These are phyloP conservation scores for Aethes cnicana DNA, from an alignment of 2,888 invertebrate species.

Conservation along the genomic window DNA sequence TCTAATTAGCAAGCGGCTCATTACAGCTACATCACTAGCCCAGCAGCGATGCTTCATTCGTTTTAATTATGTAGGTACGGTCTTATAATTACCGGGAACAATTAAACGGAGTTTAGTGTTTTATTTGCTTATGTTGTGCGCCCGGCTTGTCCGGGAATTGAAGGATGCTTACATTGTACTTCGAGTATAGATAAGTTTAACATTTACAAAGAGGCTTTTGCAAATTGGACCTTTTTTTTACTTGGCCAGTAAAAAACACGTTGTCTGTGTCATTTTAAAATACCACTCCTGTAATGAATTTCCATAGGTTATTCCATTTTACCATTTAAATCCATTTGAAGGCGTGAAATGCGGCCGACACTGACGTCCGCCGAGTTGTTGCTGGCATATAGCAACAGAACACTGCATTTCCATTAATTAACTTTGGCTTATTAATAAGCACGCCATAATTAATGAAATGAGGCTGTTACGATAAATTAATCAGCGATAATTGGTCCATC, in stretches of 20 bases:
- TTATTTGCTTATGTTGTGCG: slow-evolving; percentile 50
- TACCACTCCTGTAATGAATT: too few relatives aligned
- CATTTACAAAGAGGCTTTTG: too few relatives aligned
- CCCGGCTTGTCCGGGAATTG: background rate
- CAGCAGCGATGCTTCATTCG: slow-evolving; percentile 71
- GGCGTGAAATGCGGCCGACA: too few relatives aligned
- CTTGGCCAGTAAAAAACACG: too few relatives aligned
- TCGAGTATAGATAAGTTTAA: too few relatives aligned
- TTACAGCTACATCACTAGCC: slow-evolving; percentile 73
- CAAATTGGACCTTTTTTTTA: too few relatives aligned
- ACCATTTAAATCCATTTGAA: too few relatives aligned
- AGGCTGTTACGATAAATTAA: slow-evolving; percentile 70
- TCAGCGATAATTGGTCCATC: slow-evolving; percentile 59
- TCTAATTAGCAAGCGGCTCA: slow-evolving; percentile 79
- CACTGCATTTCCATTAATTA: slow-evolving; percentile 66
- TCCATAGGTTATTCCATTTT: too few relatives aligned
- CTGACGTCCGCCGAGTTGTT: slow-evolving; percentile 13
- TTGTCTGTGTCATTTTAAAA: too few relatives aligned
- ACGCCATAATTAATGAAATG: slow-evolving; percentile 57
- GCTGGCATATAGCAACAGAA: slow-evolving; percentile 13
- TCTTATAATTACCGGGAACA: slow-evolving; percentile 71
- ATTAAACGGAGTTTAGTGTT: slow-evolving; percentile 63
- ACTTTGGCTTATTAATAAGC: slow-evolving; percentile 71
- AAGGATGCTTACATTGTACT: too few relatives aligned
- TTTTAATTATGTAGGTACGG: slow-evolving; percentile 78